Evolutionary conservation across 2,888 invertebrate species (phyloP), one percentile per base, ranked within the genome.

Genomic region (Allolobophora icterica): DNA sequence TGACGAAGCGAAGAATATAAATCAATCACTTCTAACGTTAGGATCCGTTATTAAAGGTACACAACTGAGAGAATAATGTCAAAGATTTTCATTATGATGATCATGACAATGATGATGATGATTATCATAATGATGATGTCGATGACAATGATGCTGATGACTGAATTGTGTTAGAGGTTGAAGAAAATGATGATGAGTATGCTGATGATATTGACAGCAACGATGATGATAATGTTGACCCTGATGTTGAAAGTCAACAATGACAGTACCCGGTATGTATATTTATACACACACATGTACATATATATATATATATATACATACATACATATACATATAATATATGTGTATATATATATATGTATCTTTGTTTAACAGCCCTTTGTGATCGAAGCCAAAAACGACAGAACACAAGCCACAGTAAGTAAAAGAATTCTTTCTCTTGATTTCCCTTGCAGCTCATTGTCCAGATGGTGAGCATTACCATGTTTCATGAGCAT

Each of bases 41-140:
- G 93, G 93, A 40, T 93, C 89, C 89, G 92, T 93, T 21, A 91
- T 93, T 24, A 92, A 93, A 92, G 95, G 95, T 89, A 30, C 87
- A 91, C 30, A 84, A 6, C 42, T 0, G 35, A 90, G 6, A n/a
- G n/a, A n/a, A n/a, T 71, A n/a, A n/a, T 8, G 8, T n/a, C 8
- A 71, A 71, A 13, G n/a, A 71, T 71, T 71, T 8, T 71, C n/a
- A 1, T 52, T 1, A 52, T 52, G 52, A 52, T 52, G 52, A 52
- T 2, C 1, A 52, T 21, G 21, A 52, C 2, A 1, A 24, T 52
- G 24, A 24, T 52, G 52, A 24, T 52, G 21, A n/a, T n/a, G 0
- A 71, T 71, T 0, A 71, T 1, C 6, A 17, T 21, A 24, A 52
- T 24, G 52, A 52, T 24, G n/a, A 71, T 19, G 45, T 6, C 4